Evolutionary conservation across 2,797 vertebrate genomes (phyloP), one percentile per base, ranked within the genome.

Genomic region (Pseudochaenichthys georgianus): DNA sequence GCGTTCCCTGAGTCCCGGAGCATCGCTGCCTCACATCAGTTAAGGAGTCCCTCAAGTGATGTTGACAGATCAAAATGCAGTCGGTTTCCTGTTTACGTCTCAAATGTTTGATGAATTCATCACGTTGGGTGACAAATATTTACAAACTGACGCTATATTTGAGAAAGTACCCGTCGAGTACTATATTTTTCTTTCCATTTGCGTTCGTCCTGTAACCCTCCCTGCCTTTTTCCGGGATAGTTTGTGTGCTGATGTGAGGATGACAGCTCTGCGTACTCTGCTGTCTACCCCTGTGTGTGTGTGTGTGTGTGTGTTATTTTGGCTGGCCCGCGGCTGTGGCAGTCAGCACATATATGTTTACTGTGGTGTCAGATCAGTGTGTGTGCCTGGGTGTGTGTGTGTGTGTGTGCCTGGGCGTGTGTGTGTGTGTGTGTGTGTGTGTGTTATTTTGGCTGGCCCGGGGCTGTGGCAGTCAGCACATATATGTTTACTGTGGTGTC

Each of bases 51-150:
- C 77, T 54, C 38, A 67, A 89, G 78, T 75, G 73, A 79, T 84
- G 85, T 87, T 88, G 89, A 89, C 88, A 77, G 78, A 86, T 91
- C 70, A 82, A 87, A 88, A 92, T 70, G 64, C 58, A 66, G 78
- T 54, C 38, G 50, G 52, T 77, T 77, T 80, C 41, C 55, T 74
- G 71, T 77, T 90, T 81, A 70, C 61, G 52, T 68, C 64, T 77
- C 66, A 62, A 69, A 82, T 84, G 70, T 88, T 74, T 82, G 68
- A 55, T 62, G 81, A 70, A 77, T 28, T 1, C 79, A 47, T 88
- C 65, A 58, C 19, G 5, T 71, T 50, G 68, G 78, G 70, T 70
- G 81, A 86, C 89, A 88, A 88, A 88, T 89, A 86, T 88, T 89
- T 86, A 81, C 78, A 47, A 82, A 82, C 79, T 72, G 81, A 81